Evolutionary conservation across 1,140 invertebrate genomes (phyloP).

Genomic region (Apis cerana): DNA sequence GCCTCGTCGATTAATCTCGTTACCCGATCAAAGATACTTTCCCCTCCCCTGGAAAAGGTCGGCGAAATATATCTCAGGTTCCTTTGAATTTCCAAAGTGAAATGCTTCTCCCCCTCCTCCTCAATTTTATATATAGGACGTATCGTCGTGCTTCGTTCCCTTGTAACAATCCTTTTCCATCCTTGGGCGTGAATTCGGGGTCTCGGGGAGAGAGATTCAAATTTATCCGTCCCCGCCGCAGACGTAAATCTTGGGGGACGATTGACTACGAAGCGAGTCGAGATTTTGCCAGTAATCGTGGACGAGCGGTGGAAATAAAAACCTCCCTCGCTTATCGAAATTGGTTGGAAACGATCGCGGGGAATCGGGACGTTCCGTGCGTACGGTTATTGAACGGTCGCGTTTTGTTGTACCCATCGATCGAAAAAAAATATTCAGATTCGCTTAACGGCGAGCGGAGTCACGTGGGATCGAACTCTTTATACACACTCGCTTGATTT

Average conservation of each 20-base stretch:
- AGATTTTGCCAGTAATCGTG: background rate
- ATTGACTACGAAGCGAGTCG: background rate
- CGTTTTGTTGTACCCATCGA: background rate
- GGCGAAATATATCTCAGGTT: background rate
- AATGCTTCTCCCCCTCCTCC: too few relatives aligned
- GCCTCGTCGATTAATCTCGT: too few relatives aligned
- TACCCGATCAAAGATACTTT: too few relatives aligned
- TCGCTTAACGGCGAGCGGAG: too few relatives aligned
- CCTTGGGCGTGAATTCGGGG: slow-evolving; percentile 18
- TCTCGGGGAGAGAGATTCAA: slow-evolving; percentile 20
- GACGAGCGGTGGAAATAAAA: background rate
- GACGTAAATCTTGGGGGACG: slow-evolving; percentile 32
- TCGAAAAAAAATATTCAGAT: background rate
- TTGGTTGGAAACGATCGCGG: background rate
- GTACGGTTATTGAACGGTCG: background rate
- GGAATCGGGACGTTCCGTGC: background rate
- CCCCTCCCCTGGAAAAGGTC: background rate
- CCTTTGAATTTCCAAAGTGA: slow-evolving; percentile 27
- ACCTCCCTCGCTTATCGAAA: slow-evolving; percentile 25
- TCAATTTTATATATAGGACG: background rate
- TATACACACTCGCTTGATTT: too few relatives aligned
- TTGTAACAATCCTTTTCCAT: slow-evolving; percentile 29
- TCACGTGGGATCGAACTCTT: too few relatives aligned
- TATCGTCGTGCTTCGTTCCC: slow-evolving; percentile 3
- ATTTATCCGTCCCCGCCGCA: slow-evolving; percentile 17